A percentile compares a stretch with the other conserved stretches of the same genome.
These are phyloP conservation scores for Orchestia grillus DNA, from an alignment of 1,140 invertebrate species.

Conservation along the genomic window DNA sequence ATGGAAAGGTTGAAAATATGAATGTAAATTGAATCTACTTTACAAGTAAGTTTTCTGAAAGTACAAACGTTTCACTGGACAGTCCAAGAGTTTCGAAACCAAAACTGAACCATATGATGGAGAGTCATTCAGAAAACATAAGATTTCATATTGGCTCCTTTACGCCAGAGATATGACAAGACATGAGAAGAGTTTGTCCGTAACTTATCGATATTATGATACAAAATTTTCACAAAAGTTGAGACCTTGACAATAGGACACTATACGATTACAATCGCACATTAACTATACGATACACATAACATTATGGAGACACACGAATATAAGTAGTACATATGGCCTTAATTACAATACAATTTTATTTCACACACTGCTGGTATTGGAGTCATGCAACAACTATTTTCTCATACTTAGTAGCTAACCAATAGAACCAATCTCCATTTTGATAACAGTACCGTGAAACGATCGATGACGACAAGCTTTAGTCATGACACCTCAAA, in stretches of 20 bases:
- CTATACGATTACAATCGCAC: slow-evolving; percentile 41
- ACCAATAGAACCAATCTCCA: background rate
- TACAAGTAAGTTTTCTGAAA: too few species aligned
- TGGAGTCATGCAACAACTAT: background rate
- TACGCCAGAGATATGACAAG: background rate
- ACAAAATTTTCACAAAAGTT: slow-evolving; percentile 37
- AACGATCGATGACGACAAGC: background rate
- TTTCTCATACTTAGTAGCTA: background rate
- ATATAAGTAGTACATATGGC: slow-evolving; percentile 19
- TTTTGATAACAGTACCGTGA: background rate
- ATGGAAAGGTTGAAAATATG: too few species aligned
- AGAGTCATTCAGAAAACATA: background rate
- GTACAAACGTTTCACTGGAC: background rate
- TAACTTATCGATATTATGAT: background rate
- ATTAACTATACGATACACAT: slow-evolving; percentile 28
- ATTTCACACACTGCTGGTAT: background rate
- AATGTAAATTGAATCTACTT: too few species aligned
- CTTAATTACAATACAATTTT: background rate
- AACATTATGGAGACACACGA: slow-evolving; percentile 21
- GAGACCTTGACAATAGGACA: slow-evolving; percentile 16
- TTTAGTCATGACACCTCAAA: background rate
- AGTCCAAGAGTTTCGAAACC: background rate
- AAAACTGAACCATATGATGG: background rate
- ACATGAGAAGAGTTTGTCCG: background rate
- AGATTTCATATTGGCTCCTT: background rate